Base-by-base conservation (phyloP, 2,888 invertebrate genomes). In the Tolmerus cingulatus region DNA sequence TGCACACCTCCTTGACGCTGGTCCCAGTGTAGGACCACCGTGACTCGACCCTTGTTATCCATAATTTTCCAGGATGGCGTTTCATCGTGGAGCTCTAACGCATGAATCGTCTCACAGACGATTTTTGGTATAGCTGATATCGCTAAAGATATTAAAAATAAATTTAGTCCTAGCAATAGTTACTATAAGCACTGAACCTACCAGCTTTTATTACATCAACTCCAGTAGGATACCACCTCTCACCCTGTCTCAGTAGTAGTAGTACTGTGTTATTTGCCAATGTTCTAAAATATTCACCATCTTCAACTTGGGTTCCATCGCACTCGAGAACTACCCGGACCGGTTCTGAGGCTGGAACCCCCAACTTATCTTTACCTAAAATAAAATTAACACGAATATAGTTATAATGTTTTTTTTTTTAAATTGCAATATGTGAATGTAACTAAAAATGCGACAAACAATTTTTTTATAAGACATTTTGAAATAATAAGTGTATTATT, bases 61-160 rank as follows among this genome's bases (percentile, higher is more conserved):
- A 98, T 98, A 94, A 98, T 98, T 94, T 98, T 98, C 98, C 98
- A 98, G 94, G 97, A 97, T 92, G 98, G 98, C 93, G 97, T 97
- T 94, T 98, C 97, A 96, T 97, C 97, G 94, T 97, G 97, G 93
- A 98, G 94, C 94, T 98, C 97, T 94, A 98, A 94, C 90, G 97
- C 97, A 95, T 97, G 97, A 93, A 98, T 97, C 92, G 98, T 98
- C 94, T 98, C 98, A 95, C 98, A 98, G 93, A 98, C 98, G 95
- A 98, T 98, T 94, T 97, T 96, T 91, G 98, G 98, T 91, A 98
- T 97, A 91, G 97, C 97, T 93, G 97, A 97, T 94, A 98, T 97
- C 91, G 97, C 98, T 98, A 94, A 51, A 89, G 4, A 27, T 40
- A 46, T 46, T 14, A 46, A 57, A 87, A 57, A 76, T 74, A 86